Percentiles rank a stretch among this genome's conserved stretches.
Evolutionary conservation across 2,113 vertebrate genomes (phyloP).

Genomic region (Laticauda colubrina): DNA sequence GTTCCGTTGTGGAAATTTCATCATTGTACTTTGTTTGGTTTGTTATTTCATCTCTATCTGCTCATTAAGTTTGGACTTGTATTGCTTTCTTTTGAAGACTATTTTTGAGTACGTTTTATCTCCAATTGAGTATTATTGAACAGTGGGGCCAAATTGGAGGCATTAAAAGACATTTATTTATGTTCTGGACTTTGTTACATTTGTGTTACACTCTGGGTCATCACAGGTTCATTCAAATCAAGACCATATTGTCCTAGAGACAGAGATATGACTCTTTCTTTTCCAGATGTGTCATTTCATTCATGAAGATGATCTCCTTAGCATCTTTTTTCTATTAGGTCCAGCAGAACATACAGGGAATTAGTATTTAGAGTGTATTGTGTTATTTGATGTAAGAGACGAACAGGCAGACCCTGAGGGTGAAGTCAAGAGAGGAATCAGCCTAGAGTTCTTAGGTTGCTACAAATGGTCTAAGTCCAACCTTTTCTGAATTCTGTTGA

Average conservation of each 20-base stretch:
- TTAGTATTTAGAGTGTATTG: background rate
- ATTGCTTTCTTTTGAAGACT: too few relatives aligned
- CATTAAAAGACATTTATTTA: too few relatives aligned
- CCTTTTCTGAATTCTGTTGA: too few relatives aligned
- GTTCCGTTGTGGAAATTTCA: too few relatives aligned
- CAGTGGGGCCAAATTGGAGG: too few relatives aligned
- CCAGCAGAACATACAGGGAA: background rate
- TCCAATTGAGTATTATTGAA: too few relatives aligned
- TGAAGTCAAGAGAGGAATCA: background rate
- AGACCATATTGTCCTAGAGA: background rate
- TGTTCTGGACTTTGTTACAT: too few relatives aligned
- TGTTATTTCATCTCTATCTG: too few relatives aligned
- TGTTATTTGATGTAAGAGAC: background rate
- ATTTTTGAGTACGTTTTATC: too few relatives aligned
- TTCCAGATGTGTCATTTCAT: background rate
- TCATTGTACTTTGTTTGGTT: too few relatives aligned
- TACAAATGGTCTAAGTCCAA: background rate
- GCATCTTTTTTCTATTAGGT: background rate
- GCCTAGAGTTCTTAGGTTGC: background rate
- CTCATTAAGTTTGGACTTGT: too few relatives aligned
- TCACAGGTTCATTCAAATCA: background rate
- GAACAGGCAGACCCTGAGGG: background rate
- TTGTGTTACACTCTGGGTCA: too few relatives aligned
- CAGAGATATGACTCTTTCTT: background rate
- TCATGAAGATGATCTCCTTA: background rate